Conservation (phyloP, 2,113 vertebrate genomes). For the Bagarius yarrelli region DNA sequence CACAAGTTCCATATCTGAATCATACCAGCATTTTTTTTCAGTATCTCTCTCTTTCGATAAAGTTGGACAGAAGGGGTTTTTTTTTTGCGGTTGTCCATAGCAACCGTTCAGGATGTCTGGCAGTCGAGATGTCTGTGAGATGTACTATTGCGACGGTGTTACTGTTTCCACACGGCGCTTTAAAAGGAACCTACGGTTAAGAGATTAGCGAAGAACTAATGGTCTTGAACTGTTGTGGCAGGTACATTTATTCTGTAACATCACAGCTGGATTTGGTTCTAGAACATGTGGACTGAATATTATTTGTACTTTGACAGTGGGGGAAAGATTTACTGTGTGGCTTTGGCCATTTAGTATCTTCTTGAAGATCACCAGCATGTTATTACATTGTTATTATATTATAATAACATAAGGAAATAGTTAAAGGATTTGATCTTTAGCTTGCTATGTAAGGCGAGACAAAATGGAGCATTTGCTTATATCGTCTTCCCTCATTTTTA, state of each 20-base stretch:
- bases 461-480: background rate
- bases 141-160: slow-evolving; percentile 1
- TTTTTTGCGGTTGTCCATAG: slow-evolving; percentile 41
- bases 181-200: background rate
- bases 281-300: background rate
- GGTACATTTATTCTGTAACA: background rate
- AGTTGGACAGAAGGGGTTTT: slow-evolving; percentile 17
- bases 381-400: background rate
- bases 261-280: background rate
- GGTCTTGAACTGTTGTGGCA: background rate
- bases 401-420: background rate
- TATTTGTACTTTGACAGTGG: background rate
- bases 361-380: background rate
- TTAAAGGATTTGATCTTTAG: background rate
- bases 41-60: slow-evolving; percentile 1
- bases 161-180: background rate
- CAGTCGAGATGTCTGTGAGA: slow-evolving; percentile 24
- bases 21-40: background rate
- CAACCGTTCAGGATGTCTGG: slow-evolving; percentile 34
- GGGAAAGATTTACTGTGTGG: no score
- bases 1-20: background rate
- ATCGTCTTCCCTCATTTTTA: no score
- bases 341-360: background rate
- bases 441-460: background rate
- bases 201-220: background rate